Evolutionary conservation across 2,113 vertebrate species (phyloP), one percentile per base, ranked within the genome.

Genomic region (Limanda limanda): DNA sequence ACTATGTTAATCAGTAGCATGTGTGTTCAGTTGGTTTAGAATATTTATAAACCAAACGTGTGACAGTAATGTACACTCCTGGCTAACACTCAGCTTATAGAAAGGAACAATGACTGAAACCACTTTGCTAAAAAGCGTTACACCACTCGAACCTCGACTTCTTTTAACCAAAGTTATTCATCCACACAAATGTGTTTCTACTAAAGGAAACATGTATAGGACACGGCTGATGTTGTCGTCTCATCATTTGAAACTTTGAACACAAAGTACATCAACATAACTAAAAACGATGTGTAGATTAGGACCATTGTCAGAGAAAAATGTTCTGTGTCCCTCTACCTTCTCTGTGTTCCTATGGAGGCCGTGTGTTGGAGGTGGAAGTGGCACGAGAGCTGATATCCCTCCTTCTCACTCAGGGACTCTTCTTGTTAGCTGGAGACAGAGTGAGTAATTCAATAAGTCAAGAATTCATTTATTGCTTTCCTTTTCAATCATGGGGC

Each of bases 31-130:
- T 0, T 61, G 48, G 12, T 58, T 65, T 90, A 51, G 69, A 82
- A 85, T 69, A 45, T 79, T 58, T 47, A 75, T 42, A 48, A 24
- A 57, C 21, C 27, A 76, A 89, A 93, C 97, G 97, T 98, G 97
- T 97, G 96, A 96, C 94, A 97, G 93, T 94, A 95, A 95, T 95
- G 80, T 96, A 96, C 94, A 96, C 88, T 93, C 74, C 15, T 89
- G 88, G 91, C 93, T 93, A 90, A 90, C 90, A 91, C 92, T 92
- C 90, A 93, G 88, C 92, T 92, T 91, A 75, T 69, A 89, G 59
- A 59, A 52, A 65, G 13, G 68, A 82, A 40, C 48, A 21, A 23
- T 81, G 27, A 81, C 58, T 54, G 35, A 82, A 21, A 85, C 52
- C 61, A 71, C 66, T 84, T 68, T 57, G 56, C 45, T 3, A 52